A percentile compares a stretch with the other conserved stretches of the same genome.
phyloP scores from a whole-genome alignment of 1,140 invertebrate species.

The Schlechtendalia chinensis region DNA sequence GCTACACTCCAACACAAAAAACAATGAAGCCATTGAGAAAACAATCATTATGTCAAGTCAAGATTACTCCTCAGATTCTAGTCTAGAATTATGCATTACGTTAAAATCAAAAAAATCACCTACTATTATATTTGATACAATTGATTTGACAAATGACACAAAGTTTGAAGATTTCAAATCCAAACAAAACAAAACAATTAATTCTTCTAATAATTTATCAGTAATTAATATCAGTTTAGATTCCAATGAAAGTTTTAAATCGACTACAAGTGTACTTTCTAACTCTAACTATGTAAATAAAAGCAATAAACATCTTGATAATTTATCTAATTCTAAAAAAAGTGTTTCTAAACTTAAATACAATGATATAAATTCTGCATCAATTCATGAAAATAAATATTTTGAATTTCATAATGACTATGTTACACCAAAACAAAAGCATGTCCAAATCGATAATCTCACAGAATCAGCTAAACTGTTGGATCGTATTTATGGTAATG shows the following conservation, averaged over 20 bases:
- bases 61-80: conserved; percentile 34
- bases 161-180: not conserved
- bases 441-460: not conserved
- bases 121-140: not conserved
- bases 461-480: conserved; percentile 33
- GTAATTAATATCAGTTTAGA: not conserved
- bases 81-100: conserved; percentile 34
- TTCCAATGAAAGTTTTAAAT: conserved; percentile 40
- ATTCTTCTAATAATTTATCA: not conserved
- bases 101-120: not conserved
- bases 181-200: not conserved
- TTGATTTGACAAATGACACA: not conserved
- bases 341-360: not conserved
- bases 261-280: not conserved
- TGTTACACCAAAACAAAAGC: conserved; percentile 5
- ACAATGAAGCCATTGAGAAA: not conserved
- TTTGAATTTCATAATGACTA: not conserved
- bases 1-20: not conserved
- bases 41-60: not conserved
- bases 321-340: not conserved
- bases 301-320: not conserved
- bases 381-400: not conserved
- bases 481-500: conserved; percentile 31
- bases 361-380: not conserved
- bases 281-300: not conserved